Evolutionary conservation across 1,140 invertebrate genomes (phyloP), one percentile per base, ranked within the genome.

Genomic region (Microvelia longipes): DNA sequence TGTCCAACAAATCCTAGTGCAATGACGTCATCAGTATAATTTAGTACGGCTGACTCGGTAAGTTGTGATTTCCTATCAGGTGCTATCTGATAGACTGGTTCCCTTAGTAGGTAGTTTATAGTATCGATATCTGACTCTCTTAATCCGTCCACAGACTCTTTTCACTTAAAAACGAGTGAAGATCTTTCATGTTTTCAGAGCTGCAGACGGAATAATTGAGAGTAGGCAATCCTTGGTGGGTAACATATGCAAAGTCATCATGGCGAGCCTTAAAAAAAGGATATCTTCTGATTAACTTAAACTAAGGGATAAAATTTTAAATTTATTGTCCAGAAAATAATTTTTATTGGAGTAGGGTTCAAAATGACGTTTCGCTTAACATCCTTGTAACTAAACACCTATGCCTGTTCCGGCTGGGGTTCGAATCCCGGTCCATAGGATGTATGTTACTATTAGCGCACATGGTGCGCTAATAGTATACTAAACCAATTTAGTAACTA

Each of bases 191-290:
- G 72, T 93, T 90, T 69, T 83, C 81, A 0, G 88, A 87, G 0
- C 88, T 89, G 74, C 93, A 95, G 50, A 95, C 88, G 35, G 91
- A 90, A 74, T 95, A 95, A 69, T 89, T 91, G 70, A 95, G 78
- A 71, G 88, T 83, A 0, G 90, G 86, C 28, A 82, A 74, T 1
- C 82, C 87, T 15, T 86, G 73, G 2, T 83, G 84, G 75, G 90
- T 90, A 0, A 88, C 86, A 74, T 85, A 92, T 0, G 88, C 88
- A 77, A 93, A 91, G 25, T 87, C 84, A 73, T 92, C 88, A 73
- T 88, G 85, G 75, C 86, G 84, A 0, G 90, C 88, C 76, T 87
- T 85, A 93, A 76, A 73, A 90, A 93, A n/a, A n/a, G n/a, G n/a
- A n/a, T n/a, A n/a, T n/a, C n/a, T n/a, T n/a, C n/a, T n/a, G n/a